Percentiles rank a stretch among this genome's conserved stretches.
phyloP scores from a whole-genome alignment of 2,888 invertebrate species.

The Xylophagus ater region DNA sequence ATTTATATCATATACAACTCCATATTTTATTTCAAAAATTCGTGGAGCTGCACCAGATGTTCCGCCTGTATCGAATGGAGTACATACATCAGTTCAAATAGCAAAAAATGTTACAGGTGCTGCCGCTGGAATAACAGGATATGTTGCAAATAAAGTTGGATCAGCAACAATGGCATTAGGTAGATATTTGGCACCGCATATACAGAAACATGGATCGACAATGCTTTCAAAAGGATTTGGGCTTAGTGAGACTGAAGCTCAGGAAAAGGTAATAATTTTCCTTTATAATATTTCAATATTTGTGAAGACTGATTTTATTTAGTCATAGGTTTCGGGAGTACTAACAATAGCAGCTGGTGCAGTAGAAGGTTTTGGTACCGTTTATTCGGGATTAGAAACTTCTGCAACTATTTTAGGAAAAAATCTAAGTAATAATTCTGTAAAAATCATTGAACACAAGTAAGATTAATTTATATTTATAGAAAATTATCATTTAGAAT shows the following conservation, averaged over 20 bases:
- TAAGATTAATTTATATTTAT: constrained; percentile 32
- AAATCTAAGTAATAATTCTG: constrained; percentile 58
- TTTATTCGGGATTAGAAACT: constrained; percentile 58
- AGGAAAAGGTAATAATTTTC: constrained; percentile 37
- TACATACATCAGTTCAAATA: constrained; percentile 48
- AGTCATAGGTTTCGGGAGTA: constrained; percentile 40
- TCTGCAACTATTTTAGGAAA: constrained; percentile 55
- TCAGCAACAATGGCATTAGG: constrained; percentile 56
- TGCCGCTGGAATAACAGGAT: constrained; percentile 58
- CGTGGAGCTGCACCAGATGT: constrained; percentile 36
- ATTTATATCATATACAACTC: constrained; percentile 48
- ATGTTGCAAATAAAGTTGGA: constrained; percentile 48
- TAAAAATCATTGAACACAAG: constrained; percentile 62
- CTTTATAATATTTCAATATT: not conserved
- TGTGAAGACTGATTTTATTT: not conserved
- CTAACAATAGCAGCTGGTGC: constrained; percentile 60
- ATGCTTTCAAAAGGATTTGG: constrained; percentile 46
- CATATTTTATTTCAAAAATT: constrained; percentile 48
- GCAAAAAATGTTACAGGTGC: constrained; percentile 55
- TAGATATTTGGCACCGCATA: constrained; percentile 53
- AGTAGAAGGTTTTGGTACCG: constrained; percentile 56
- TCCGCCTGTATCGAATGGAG: constrained; percentile 41
- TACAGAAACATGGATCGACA: constrained; percentile 51
- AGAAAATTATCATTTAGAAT: not conserved
- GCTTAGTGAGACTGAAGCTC: constrained; percentile 44